Evolutionary conservation across 2,888 invertebrate genomes (phyloP).

Genomic region (Galeopsomyia nigrocyanea): DNA sequence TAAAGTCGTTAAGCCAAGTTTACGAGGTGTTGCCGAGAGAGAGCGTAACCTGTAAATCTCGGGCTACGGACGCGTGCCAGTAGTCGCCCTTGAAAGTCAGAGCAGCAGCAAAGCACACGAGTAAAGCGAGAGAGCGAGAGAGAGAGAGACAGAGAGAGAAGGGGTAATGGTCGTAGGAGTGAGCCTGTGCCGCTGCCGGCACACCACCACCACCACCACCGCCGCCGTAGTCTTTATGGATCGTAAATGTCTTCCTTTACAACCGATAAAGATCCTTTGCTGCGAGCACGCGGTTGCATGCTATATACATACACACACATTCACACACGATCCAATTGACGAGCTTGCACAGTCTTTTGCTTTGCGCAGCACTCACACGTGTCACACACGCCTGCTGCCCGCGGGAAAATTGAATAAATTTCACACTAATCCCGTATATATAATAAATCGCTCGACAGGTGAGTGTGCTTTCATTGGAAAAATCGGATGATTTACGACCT

Average conservation of each 20-base stretch:
- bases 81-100: slow-evolving; percentile 65
- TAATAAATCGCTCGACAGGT: slow-evolving; percentile 36
- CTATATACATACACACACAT: background rate
- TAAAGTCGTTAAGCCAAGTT: slow-evolving; percentile 69
- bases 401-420: no score
- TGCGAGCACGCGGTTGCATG: slow-evolving; percentile 4
- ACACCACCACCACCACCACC: slow-evolving; percentile 57
- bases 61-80: slow-evolving; percentile 65
- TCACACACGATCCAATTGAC: slow-evolving; percentile 25
- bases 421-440: background rate
- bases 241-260: slow-evolving; percentile 69
- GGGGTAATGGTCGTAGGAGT: slow-evolving; percentile 52
- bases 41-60: slow-evolving; percentile 69
- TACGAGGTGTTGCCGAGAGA: slow-evolving; percentile 69
- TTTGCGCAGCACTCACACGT: background rate
- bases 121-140: slow-evolving; percentile 22
- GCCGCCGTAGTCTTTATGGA: slow-evolving; percentile 68
- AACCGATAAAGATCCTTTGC: slow-evolving; percentile 67
- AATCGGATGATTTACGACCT: background rate
- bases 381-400: background rate
- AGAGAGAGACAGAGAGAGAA: slow-evolving; percentile 51
- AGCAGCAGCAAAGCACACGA: no score
- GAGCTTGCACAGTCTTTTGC: background rate
- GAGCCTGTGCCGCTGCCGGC: slow-evolving; percentile 50
- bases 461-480: slow-evolving; percentile 1